Conservation (phyloP, 2,113 vertebrate species). For the Camelus dromedarius region DNA sequence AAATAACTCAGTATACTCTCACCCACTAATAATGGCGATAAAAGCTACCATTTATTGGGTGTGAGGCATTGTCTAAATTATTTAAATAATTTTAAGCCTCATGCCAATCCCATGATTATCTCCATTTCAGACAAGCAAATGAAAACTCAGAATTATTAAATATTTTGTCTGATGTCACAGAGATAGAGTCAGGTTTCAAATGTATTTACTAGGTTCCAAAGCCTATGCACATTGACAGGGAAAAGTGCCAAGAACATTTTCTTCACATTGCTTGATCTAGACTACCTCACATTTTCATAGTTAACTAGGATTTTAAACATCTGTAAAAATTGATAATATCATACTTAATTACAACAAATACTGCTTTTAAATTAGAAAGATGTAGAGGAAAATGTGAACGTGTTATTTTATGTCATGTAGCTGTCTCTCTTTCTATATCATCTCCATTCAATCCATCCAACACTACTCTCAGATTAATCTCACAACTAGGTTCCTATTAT, state of each 20-base stretch:
- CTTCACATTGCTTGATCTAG: not conserved
- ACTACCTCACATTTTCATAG: not conserved
- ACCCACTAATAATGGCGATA: not conserved
- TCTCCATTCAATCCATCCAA: not conserved
- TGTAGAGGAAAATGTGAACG: not conserved
- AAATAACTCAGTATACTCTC: not conserved
- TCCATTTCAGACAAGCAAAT: constrained; percentile 4
- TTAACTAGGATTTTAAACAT: not conserved
- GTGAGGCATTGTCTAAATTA: not conserved
- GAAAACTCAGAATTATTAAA: not conserved
- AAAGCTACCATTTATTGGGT: not conserved
- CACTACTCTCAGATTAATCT: not conserved
- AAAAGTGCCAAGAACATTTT: not conserved
- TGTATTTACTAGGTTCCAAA: not conserved
- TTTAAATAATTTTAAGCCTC: not conserved
- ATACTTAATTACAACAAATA: not conserved
- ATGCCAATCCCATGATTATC: not conserved
- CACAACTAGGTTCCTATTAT: not conserved
- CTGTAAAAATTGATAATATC: not conserved
- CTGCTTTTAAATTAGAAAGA: constrained; percentile 9
- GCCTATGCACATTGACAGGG: not conserved
- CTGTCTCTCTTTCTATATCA: not conserved
- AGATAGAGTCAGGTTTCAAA: not conserved
- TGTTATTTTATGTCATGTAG: not conserved
- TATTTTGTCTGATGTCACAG: not conserved